Conservation (phyloP, 2,888 invertebrate genomes). For the Drosophila demipolita region DNA sequence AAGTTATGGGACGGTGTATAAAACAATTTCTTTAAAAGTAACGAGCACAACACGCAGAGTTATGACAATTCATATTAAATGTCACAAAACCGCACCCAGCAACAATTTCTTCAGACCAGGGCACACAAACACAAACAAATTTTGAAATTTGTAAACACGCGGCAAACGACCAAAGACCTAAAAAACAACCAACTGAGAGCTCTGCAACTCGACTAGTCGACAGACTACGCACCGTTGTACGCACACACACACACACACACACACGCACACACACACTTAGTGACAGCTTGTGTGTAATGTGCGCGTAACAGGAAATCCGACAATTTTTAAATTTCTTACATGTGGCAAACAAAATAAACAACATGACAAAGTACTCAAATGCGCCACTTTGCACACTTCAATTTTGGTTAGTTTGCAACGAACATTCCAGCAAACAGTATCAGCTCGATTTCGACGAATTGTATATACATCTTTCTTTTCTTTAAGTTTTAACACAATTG, state of each 20-base stretch:
- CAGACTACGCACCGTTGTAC: conserved; percentile 27
- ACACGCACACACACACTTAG: not conserved
- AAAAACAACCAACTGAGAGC: conserved; percentile 39
- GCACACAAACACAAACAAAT: conserved; percentile 75
- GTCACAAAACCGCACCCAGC: conserved; percentile 28
- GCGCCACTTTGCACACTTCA: conserved; percentile 6
- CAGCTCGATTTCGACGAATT: conserved; percentile 2
- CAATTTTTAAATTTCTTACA: conserved; percentile 72
- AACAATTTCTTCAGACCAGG: conserved; percentile 26
- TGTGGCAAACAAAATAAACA: conserved; percentile 61
- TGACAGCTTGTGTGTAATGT: conserved; percentile 20
- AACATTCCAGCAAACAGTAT: conserved; percentile 11
- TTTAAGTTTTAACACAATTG: not conserved
- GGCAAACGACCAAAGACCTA: conserved; percentile 53
- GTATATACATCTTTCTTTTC: not conserved
- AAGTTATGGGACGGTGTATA: conserved; percentile 12
- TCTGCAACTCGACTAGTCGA: conserved; percentile 62
- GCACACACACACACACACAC: conserved; percentile 11
- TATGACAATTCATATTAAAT: conserved; percentile 60
- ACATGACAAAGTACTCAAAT: conserved; percentile 9
- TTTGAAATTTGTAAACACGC: conserved; percentile 79
- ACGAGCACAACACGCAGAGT: conserved; percentile 53
- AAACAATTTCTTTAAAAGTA: conserved; percentile 79
- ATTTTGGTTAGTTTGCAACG: conserved; percentile 19
- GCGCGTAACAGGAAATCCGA: conserved; percentile 70